These are phyloP conservation scores for Xylota segnis DNA, from an alignment of 2,888 invertebrate species.

Conservation along the genomic window DNA sequence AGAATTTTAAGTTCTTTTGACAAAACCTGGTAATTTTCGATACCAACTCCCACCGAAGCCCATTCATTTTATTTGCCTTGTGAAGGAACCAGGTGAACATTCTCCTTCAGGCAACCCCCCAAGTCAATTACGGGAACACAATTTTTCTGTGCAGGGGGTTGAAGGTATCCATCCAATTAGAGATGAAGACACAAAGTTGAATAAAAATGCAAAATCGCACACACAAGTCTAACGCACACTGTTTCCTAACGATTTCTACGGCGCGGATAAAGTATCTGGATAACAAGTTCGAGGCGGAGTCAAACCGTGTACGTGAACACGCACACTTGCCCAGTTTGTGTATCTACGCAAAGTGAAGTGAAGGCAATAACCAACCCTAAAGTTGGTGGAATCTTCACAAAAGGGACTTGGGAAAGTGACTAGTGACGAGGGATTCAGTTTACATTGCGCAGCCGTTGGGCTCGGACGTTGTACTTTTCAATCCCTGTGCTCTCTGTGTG, in stretches of 20 bases:
- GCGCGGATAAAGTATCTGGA: constrained; percentile 62
- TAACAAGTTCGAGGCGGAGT: constrained; percentile 63
- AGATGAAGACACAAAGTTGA: constrained; percentile 43
- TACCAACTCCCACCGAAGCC: constrained; percentile 56
- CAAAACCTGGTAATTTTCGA: constrained; percentile 53
- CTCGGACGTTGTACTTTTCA: constrained; percentile 67
- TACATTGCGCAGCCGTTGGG: constrained; percentile 78
- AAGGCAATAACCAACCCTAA: constrained; percentile 58
- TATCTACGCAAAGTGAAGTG: constrained; percentile 8
- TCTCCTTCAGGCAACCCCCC: constrained; percentile 43
- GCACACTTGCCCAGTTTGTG: constrained; percentile 15
- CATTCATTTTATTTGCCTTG: constrained; percentile 49
- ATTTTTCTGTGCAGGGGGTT: constrained; percentile 31
- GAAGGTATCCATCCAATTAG: constrained; percentile 70
- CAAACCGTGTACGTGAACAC: constrained; percentile 28
- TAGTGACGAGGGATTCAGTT: constrained; percentile 69
- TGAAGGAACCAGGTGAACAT: constrained; percentile 59
- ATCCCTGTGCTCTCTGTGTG: not conserved
- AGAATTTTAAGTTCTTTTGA: constrained; percentile 62
- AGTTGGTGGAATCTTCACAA: constrained; percentile 22
- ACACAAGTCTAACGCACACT: constrained; percentile 18
- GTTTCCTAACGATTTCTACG: constrained; percentile 44
- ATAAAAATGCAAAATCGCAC: constrained; percentile 52
- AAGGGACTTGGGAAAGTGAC: constrained; percentile 67
- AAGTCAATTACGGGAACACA: constrained; percentile 52